These are phyloP conservation scores for Lynx canadensis DNA, from an alignment of 2,113 vertebrate species.

Conservation along the genomic window DNA sequence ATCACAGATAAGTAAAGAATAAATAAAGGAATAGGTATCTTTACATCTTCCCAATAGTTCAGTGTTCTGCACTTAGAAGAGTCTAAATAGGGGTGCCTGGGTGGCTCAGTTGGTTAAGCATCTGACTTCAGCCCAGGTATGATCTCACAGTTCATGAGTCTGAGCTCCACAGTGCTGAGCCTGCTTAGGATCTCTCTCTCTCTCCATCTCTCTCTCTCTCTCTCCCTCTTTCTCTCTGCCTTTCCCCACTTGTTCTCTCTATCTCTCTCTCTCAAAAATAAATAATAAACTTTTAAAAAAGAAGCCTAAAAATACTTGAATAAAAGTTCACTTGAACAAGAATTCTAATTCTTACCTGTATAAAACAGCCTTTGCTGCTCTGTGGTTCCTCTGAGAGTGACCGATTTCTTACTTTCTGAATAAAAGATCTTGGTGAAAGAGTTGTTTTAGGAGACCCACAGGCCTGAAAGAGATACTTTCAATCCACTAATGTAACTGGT, in stretches of 20 bases:
- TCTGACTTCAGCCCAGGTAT: too few species aligned
- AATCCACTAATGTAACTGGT: neutral
- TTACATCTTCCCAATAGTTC: neutral
- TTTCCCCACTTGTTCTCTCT: too few species aligned
- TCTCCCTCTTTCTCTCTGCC: too few species aligned
- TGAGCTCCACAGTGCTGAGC: too few species aligned
- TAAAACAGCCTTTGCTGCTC: neutral
- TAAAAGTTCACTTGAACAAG: neutral
- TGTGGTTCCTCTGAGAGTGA: neutral
- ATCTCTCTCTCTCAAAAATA: too few species aligned
- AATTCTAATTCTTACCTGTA: neutral
- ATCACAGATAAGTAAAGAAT: neutral
- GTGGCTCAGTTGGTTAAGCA: too few species aligned
- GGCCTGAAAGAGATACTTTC: neutral
- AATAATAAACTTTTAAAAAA: neutral
- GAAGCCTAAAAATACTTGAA: neutral
- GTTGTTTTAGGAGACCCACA: neutral
- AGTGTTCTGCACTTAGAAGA: neutral
- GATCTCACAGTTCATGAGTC: too few species aligned
- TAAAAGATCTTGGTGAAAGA: neutral
- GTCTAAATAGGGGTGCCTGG: neutral
- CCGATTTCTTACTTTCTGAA: slow-evolving; percentile 3
- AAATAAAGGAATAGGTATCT: neutral
- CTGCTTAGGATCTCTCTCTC: too few species aligned
- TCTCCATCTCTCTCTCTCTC: too few species aligned